phyloP scores from a whole-genome alignment of 2,113 vertebrate genomes.

The Clupea harengus region DNA sequence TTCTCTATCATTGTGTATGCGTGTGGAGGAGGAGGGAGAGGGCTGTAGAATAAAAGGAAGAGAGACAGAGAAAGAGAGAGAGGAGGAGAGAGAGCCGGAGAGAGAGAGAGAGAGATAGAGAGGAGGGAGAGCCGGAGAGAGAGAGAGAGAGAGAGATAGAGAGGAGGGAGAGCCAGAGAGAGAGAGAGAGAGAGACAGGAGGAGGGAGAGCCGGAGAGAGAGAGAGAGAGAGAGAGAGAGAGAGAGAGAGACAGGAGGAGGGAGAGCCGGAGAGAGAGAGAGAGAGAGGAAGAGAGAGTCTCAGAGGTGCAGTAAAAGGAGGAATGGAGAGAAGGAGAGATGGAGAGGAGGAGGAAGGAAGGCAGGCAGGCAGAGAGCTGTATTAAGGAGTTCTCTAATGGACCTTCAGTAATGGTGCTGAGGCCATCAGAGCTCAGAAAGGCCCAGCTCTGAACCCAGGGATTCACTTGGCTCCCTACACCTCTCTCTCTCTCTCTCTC shows the following conservation, averaged over 20 bases:
- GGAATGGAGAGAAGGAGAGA: conserved; percentile 48
- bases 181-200: neutral
- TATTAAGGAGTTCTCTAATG: conserved; percentile 65
- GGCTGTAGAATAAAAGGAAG: neutral
- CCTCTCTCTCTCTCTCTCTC: neutral
- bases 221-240: neutral
- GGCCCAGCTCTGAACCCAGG: conserved; percentile 47
- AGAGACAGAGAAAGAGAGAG: neutral
- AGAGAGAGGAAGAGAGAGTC: conserved; percentile 46
- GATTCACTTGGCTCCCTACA: neutral
- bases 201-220: neutral
- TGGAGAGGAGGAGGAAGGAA: conserved; percentile 14
- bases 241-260: neutral
- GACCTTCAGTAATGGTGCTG: conserved; percentile 60
- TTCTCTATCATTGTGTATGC: neutral
- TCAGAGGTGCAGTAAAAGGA: conserved; percentile 71
- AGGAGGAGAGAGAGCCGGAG: neutral
- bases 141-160: neutral
- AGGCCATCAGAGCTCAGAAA: conserved; percentile 72
- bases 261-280: neutral
- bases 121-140: neutral
- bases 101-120: neutral
- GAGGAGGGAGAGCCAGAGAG: neutral
- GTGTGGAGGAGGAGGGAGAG: neutral
- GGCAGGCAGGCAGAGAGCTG: conserved; percentile 9